Evolutionary conservation across 2,113 vertebrate genomes (phyloP).

Genomic region (Poecilia latipinna): DNA sequence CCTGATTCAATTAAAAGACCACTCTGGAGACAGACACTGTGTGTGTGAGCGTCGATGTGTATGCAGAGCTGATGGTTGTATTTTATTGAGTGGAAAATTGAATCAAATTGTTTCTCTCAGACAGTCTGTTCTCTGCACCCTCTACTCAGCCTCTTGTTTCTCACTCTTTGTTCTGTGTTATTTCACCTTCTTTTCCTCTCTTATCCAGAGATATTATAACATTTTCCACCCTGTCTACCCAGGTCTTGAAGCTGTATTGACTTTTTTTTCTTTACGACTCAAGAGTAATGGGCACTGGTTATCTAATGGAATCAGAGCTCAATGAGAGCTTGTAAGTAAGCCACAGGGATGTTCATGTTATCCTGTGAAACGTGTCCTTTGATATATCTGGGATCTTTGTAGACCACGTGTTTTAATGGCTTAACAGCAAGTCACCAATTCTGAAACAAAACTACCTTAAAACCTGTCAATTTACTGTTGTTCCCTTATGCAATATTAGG

Average conservation of each 20-base stretch:
- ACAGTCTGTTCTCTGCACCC: conserved; percentile 74
- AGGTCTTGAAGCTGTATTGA: neutral
- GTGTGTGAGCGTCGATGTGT: conserved; percentile 29
- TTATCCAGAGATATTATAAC: neutral
- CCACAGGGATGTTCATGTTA: neutral
- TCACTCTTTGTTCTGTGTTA: conserved; percentile 8
- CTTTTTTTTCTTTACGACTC: neutral
- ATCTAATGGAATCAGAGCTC: neutral
- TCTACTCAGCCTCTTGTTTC: neutral
- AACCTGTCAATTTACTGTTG: neutral
- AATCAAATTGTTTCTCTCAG: conserved; percentile 99
- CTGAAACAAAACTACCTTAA: no score
- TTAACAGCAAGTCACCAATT: neutral
- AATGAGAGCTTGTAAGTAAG: neutral
- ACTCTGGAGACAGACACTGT: conserved; percentile 66
- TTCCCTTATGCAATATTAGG: neutral
- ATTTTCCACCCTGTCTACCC: neutral
- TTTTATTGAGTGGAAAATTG: conserved; percentile 99
- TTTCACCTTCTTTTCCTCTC: neutral
- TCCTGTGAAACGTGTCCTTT: neutral
- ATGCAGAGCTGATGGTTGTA: conserved; percentile 90
- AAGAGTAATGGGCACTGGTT: neutral
- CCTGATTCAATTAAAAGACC: conserved; percentile 78
- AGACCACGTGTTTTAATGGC: neutral
- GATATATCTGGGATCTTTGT: neutral